These are phyloP conservation scores for Marronus borbonicus DNA, from an alignment of 2,888 invertebrate genomes.

Conservation along the genomic window DNA sequence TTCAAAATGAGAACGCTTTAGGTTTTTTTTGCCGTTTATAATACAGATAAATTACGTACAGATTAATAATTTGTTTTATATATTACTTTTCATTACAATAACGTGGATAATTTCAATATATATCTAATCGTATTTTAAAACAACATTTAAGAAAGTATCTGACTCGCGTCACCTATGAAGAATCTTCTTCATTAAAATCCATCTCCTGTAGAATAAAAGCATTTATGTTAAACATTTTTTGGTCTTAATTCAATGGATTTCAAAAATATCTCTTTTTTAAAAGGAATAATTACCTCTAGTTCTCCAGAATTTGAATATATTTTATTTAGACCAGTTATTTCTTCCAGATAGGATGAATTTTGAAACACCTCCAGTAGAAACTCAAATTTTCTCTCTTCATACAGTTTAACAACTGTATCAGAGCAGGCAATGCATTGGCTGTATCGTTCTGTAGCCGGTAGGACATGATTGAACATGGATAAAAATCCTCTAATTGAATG, in stretches of 20 bases:
- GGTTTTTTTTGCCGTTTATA: no score
- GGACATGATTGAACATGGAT: slow-evolving; percentile 84
- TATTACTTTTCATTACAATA: no score
- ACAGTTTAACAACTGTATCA: slow-evolving; percentile 71
- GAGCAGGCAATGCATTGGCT: slow-evolving; percentile 96
- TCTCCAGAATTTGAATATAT: slow-evolving; percentile 70
- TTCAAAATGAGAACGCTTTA: no score
- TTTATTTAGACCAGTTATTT: slow-evolving; percentile 85
- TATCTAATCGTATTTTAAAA: no score
- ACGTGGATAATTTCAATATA: no score
- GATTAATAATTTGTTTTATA: no score
- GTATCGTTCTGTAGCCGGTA: slow-evolving; percentile 90
- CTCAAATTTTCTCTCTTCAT: slow-evolving; percentile 74
- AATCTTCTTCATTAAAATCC: slow-evolving; percentile 52
- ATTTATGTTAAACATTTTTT: neutral
- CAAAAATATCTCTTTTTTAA: no score
- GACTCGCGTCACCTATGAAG: neutral
- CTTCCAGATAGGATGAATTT: slow-evolving; percentile 86
- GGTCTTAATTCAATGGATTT: no score
- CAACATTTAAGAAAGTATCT: no score
- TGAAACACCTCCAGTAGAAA: slow-evolving; percentile 88
- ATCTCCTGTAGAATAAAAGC: slow-evolving; percentile 49
- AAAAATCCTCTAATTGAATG: slow-evolving; percentile 96
- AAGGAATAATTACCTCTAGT: slow-evolving; percentile 50
- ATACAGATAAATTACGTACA: no score